Evolutionary conservation across 2,113 vertebrate genomes (phyloP), one percentile per base, ranked within the genome.

Genomic region (Erpornis zantholeuca): DNA sequence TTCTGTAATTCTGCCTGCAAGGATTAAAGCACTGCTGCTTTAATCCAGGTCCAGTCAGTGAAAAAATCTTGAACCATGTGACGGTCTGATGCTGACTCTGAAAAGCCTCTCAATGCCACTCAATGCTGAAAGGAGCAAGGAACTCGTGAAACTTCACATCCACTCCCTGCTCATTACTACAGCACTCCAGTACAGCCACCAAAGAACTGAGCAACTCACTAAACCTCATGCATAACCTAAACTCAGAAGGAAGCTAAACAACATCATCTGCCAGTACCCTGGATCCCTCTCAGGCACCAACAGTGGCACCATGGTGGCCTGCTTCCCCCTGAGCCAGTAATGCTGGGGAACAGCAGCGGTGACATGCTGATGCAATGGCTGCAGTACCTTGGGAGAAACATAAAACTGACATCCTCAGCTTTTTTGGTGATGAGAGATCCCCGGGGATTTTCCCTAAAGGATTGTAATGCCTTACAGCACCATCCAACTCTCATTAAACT

Each of bases 401-500:
- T 87, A 96, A 97, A 95, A 92, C 18, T 5, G 65, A 92, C 28
- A 76, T 73, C 47, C 60, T 78, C 68, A 90, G 91, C 68, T 71
- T 87, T 40, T 91, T 45, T 71, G 66, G 70, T 61, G 72, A 91
- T 88, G 81, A 91, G 94, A 95, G 84, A 86, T 75, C 82, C 59
- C 85, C 47, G 1, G 33, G 91, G 95, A 86, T 69, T 68, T 93
- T 88, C 88, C 91, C 65, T 33, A 75, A 91, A 94, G 77, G 66
- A 94, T 6, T 95, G 47, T 83, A 96, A 94, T 94, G 83, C 76
- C 69, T 90, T 95, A 91, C 38, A 87, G 89, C n/a, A 52, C 73
- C 64, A 86, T 93, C 49, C 87, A 96, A 87, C 89, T 87, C 83
- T 94, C 92, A 96, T 96, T 96, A 96, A 96, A 97, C 72, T 94